phyloP scores from a whole-genome alignment of 37 sponge, comb jelly and placozoan genomes.

The Agelas oroides region DNA sequence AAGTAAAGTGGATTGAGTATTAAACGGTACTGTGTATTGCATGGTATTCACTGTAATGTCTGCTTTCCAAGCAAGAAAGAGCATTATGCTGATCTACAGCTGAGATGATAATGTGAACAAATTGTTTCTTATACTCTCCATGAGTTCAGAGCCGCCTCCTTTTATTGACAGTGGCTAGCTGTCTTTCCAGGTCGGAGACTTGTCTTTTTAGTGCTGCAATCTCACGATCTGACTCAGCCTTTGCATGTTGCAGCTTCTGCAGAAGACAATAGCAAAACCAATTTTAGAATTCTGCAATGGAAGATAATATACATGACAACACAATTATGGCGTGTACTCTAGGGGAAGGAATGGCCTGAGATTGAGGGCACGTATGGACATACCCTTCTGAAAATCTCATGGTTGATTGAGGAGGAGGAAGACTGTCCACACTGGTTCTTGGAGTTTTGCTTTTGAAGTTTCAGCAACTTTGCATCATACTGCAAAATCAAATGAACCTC shows the following conservation, averaged over 20 bases:
- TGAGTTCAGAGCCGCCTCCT: too few species aligned
- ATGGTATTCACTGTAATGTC: too few species aligned
- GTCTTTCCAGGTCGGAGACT: conserved; percentile 61
- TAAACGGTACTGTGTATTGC: too few species aligned
- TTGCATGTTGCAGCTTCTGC: conserved; percentile 78
- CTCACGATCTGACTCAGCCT: conserved; percentile 72
- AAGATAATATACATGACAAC: not conserved
- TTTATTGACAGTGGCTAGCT: conserved; percentile 1
- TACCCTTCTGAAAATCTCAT: conserved; percentile 77
- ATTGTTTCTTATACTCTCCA: too few species aligned
- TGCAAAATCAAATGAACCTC: too few species aligned
- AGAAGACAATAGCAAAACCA: not conserved
- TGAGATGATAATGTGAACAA: too few species aligned
- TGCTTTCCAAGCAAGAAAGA: too few species aligned
- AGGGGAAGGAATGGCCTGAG: not conserved
- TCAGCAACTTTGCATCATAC: conserved; percentile 81
- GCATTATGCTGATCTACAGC: not conserved
- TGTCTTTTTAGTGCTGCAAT: conserved; percentile 42
- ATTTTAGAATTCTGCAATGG: not conserved
- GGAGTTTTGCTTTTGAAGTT: conserved; percentile 70
- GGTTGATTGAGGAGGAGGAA: conserved; percentile 55
- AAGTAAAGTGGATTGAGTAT: too few species aligned
- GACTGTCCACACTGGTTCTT: conserved; percentile 5
- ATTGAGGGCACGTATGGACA: too few species aligned
- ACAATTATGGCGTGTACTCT: too few species aligned